Conservation (phyloP, 2,797 vertebrate genomes). For the Erpetoichthys calabaricus region DNA sequence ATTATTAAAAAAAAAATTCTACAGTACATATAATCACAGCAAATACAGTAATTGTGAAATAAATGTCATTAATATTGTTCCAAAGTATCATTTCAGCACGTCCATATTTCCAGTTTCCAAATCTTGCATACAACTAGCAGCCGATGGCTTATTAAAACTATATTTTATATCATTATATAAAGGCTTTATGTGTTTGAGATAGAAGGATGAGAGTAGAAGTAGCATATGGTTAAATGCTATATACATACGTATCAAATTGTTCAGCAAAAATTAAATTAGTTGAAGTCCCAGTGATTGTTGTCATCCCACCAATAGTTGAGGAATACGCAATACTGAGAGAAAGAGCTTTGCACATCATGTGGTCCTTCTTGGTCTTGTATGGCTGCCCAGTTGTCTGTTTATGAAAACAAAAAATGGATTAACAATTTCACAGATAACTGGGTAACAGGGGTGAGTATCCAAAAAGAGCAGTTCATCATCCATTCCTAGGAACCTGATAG, state of each 20-base stretch:
- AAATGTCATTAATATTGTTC: too few species aligned
- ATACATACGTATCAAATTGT: conserved; percentile 18
- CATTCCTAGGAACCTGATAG: too few species aligned
- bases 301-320: conserved; percentile 19
- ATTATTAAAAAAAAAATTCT: too few species aligned
- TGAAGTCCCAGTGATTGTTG: conserved; percentile 18
- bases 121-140: too few species aligned
- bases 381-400: conserved; percentile 6
- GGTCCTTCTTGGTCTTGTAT: conserved; percentile 14
- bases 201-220: not conserved
- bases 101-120: too few species aligned
- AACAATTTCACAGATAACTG: not conserved
- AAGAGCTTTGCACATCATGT: conserved; percentile 22
- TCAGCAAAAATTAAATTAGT: conserved; percentile 20
- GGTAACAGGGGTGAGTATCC: too few species aligned
- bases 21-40: too few species aligned
- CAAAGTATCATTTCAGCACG: too few species aligned
- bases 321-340: conserved; percentile 18
- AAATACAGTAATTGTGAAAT: too few species aligned
- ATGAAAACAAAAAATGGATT: not conserved
- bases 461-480: too few species aligned
- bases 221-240: not conserved
- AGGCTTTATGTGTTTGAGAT: not conserved
- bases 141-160: too few species aligned
- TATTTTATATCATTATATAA: not conserved